Base-by-base conservation (phyloP, 2,888 invertebrate species). In the Gymnoscelis rufifasciata region DNA sequence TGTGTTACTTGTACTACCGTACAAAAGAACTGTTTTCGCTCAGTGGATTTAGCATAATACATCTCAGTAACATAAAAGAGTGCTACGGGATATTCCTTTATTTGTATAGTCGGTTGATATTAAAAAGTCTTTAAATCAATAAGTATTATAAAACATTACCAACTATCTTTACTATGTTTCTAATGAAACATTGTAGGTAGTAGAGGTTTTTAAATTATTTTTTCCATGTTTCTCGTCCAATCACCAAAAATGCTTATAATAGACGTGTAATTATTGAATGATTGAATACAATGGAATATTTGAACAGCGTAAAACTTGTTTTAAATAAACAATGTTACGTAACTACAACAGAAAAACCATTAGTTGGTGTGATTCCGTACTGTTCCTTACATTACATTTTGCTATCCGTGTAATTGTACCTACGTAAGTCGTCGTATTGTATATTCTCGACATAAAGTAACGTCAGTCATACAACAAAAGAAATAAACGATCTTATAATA, bases 391-490 rank as follows among this genome's bases (percentile, higher is more conserved):
- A 36, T 23, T 30, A 36, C 43, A 39, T 37, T 40, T 31, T 42
- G 44, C 26, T 40, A 49, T 47, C 37, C 36, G 38, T 47, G 33
- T 43, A 50, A 41, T 43, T 39, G 15, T 11, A 14, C 33, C 24
- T 50, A 29, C 38, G 38, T 39, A n/a, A n/a, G n/a, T n/a, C n/a
- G n/a, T n/a, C n/a, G 48, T 43, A 52, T 57, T 52, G 47, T 52
- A 39, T 54, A 30, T 36, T 28, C 38, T 54, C 52, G 49, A 57
- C 52, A 49, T 49, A 11, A 33, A n/a, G 35, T 51, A 40, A 51
- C 54, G 52, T 57, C 57, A 51, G 51, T 57, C 54, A 54, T 48
- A 8, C 26, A 43, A 46, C 46, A 45, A 39, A 30, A 11, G 52
- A 44, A 40, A 43, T 43, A 52, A 42, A 38, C 46, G 36, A 38